Percentiles rank a stretch among this genome's conserved stretches.
These are phyloP conservation scores for Calonectris borealis DNA, from an alignment of 2,113 vertebrate genomes.

Conservation along the genomic window DNA sequence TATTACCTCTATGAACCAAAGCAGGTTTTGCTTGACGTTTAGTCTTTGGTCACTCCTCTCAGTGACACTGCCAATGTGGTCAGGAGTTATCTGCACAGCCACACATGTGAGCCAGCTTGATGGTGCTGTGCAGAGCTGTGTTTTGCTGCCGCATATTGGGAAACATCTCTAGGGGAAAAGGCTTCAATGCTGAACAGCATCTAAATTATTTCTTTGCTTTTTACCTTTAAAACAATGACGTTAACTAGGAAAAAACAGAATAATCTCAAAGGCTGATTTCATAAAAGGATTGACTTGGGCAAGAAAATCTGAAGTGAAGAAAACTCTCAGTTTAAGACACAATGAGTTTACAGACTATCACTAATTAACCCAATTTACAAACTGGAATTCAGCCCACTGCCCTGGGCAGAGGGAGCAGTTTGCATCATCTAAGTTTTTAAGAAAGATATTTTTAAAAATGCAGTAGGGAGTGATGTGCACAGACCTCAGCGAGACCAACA, in stretches of 20 bases:
- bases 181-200: background rate
- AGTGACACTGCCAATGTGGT: background rate
- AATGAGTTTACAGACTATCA: background rate
- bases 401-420: background rate
- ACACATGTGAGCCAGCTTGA: background rate
- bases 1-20: rapidly evolving
- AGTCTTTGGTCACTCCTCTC: background rate
- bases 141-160: background rate
- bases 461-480: background rate
- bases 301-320: background rate
- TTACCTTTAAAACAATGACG: background rate
- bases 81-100: background rate
- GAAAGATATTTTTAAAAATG: background rate
- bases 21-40: background rate
- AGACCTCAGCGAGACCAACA: background rate
- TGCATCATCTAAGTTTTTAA: background rate
- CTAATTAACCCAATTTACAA: slow-evolving; percentile 43
- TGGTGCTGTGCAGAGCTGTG: background rate
- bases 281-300: background rate
- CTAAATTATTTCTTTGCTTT: background rate
- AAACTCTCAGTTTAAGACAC: background rate
- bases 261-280: background rate
- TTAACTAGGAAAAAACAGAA: background rate
- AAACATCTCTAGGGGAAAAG: background rate
- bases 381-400: background rate